Percentiles rank a stretch among this genome's conserved stretches.
phyloP scores from a whole-genome alignment of 2,797 vertebrate species.

The Rachycentron canadum region DNA sequence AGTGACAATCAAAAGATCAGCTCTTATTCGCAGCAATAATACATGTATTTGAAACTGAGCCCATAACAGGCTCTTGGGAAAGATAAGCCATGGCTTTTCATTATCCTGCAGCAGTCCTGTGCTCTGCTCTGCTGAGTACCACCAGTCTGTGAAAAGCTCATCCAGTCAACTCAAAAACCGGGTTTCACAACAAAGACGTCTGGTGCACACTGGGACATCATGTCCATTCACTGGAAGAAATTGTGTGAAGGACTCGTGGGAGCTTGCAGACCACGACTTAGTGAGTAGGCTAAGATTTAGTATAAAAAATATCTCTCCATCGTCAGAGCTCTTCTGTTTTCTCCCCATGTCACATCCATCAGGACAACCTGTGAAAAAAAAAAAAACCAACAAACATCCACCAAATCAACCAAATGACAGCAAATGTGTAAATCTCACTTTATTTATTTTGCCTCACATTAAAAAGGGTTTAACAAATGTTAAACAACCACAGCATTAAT shows the following conservation, averaged over 20 bases:
- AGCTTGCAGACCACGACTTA: slow-evolving; percentile 63
- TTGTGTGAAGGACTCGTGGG: slow-evolving; percentile 47
- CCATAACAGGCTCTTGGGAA: slow-evolving; percentile 29
- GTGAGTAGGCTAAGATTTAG: slow-evolving; percentile 62
- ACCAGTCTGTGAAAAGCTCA: slow-evolving; percentile 51
- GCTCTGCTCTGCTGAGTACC: slow-evolving; percentile 43
- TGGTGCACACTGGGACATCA: slow-evolving; percentile 38
- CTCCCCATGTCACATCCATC: slow-evolving; percentile 27
- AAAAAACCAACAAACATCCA: not conserved
- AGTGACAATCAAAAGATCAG: slow-evolving; percentile 66
- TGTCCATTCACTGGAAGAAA: slow-evolving; percentile 59
- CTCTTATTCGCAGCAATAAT: slow-evolving; percentile 47
- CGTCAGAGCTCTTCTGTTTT: slow-evolving; percentile 53
- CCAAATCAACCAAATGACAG: not conserved
- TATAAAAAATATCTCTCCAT: slow-evolving; percentile 80
- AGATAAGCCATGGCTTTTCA: slow-evolving; percentile 40
- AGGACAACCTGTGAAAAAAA: slow-evolving; percentile 57
- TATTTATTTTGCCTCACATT: not conserved
- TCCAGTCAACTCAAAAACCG: slow-evolving; percentile 42
- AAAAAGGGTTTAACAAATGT: not conserved
- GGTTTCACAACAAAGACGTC: slow-evolving; percentile 49
- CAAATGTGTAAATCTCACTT: not conserved
- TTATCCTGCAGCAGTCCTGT: slow-evolving; percentile 45
- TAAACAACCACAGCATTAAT: not conserved
- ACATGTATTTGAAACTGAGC: slow-evolving; percentile 36